A percentile compares a stretch with the other conserved stretches of the same genome.
These are phyloP conservation scores for Synergus umbraculus DNA, from an alignment of 2,888 invertebrate genomes.

Conservation along the genomic window DNA sequence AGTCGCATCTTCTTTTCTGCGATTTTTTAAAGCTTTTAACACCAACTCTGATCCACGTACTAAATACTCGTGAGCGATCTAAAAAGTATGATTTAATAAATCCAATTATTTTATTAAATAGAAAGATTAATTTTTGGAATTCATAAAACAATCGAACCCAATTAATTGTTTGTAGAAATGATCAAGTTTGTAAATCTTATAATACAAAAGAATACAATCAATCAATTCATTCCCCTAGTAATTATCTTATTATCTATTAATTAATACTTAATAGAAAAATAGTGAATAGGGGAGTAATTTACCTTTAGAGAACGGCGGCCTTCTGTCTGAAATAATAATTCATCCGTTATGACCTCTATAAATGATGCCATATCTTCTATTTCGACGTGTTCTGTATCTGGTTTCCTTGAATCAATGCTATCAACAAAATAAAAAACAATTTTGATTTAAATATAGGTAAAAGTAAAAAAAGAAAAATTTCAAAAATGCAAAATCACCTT, in stretches of 20 bases:
- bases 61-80: slow-evolving; percentile 86
- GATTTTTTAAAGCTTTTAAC: slow-evolving; percentile 77
- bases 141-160: too few species aligned
- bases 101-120: not conserved
- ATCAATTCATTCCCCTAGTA: not conserved
- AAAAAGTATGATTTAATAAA: slow-evolving; percentile 49
- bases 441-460: slow-evolving; percentile 44
- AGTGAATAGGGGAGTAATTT: not conserved
- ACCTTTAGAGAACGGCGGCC: slow-evolving; percentile 76
- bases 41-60: slow-evolving; percentile 85
- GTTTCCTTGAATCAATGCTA: slow-evolving; percentile 48
- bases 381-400: slow-evolving; percentile 43
- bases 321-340: slow-evolving; percentile 70
- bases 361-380: slow-evolving; percentile 62
- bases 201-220: too few species aligned
- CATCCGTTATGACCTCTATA: slow-evolving; percentile 72
- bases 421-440: not conserved
- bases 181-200: too few species aligned
- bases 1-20: slow-evolving; percentile 65
- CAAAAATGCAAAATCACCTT: slow-evolving; percentile 48
- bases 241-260: not conserved
- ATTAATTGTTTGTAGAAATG: too few species aligned
- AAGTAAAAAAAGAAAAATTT: slow-evolving; percentile 37
- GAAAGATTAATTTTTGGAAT: not conserved
- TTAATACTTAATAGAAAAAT: not conserved